Evolutionary conservation across 2,113 vertebrate genomes (phyloP), one percentile per base, ranked within the genome.

Genomic region (Equus przewalskii): DNA sequence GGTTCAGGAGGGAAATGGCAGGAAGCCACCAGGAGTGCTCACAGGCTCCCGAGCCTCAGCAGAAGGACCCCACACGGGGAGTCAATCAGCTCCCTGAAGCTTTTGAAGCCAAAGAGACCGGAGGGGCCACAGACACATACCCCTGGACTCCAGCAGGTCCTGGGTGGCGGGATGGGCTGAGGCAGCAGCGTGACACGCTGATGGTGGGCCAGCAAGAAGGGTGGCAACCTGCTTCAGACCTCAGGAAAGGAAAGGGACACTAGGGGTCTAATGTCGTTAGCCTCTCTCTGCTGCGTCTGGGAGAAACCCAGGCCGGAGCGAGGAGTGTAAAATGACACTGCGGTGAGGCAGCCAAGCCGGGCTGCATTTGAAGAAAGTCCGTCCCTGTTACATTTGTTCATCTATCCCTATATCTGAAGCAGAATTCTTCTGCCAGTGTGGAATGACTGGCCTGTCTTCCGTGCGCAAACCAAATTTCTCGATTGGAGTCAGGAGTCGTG

Each of bases 91-190:
- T 91, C n/a, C 80, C 79, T 72, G 60, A 95, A 62, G 80, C 75
- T 84, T 96, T 41, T 89, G 69, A 95, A 95, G 62, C 72, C 93
- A 94, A 58, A 58, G 93, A 95, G 49, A 81, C 81, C 54, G 41
- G 8, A 49, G 72, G 46, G 49, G 22, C 44, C 62, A 16, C 64
- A 21, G 0, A 30, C 54, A 33, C 13, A 36, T 60, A 87, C 67
- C 64, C 49, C 36, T 65, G 30, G 86, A 22, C 62, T n/a, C 79
- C 28, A 46, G 14, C 18, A 28, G 62, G 15, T 79, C 30, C 49
- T 58, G 79, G 54, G 6, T 1, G 6, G 19, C 1, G 1, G 67
- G 10, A 18, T 16, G 54, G 51, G 36, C 9, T 3, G 1, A 60
- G 91, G 76, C 36, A 11, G 41, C 21, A 16, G 36, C 8, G 5